phyloP scores from a whole-genome alignment of 2,888 invertebrate species.

The Noctua janthe region DNA sequence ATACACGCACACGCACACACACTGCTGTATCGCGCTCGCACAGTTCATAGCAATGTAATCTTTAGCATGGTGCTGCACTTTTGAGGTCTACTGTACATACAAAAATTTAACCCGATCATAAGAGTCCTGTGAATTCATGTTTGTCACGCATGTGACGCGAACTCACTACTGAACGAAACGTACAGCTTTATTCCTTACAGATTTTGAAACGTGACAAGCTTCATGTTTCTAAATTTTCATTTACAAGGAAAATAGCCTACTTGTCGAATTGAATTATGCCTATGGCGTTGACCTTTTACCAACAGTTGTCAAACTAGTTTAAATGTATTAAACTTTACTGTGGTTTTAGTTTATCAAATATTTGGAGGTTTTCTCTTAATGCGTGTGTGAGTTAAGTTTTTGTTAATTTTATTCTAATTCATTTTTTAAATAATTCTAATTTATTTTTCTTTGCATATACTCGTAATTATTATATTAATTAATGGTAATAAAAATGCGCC shows the following conservation, averaged over 20 bases:
- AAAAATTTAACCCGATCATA: background rate
- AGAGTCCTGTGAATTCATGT: background rate
- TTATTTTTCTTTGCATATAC: too few relatives aligned
- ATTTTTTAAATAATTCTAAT: too few relatives aligned
- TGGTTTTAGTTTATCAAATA: background rate
- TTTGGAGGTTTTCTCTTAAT: background rate
- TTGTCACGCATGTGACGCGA: conserved; percentile 1
- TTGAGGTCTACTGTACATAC: too few relatives aligned
- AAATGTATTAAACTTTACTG: background rate
- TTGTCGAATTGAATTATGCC: conserved; percentile 20
- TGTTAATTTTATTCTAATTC: too few relatives aligned
- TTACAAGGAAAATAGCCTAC: background rate
- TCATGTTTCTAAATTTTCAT: background rate
- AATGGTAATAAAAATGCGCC: too few relatives aligned
- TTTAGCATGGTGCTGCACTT: too few relatives aligned
- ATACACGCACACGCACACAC: too few relatives aligned
- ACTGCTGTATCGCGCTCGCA: too few relatives aligned
- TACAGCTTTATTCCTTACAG: background rate
- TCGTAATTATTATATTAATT: too few relatives aligned
- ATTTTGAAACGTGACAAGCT: background rate
- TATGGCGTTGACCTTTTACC: background rate
- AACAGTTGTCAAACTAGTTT: conserved; percentile 26
- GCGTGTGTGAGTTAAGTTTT: background rate
- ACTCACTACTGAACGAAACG: background rate
- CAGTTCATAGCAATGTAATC: too few relatives aligned